These are phyloP conservation scores for Alfaro cultratus DNA, from an alignment of 2,797 vertebrate genomes.

Conservation along the genomic window DNA sequence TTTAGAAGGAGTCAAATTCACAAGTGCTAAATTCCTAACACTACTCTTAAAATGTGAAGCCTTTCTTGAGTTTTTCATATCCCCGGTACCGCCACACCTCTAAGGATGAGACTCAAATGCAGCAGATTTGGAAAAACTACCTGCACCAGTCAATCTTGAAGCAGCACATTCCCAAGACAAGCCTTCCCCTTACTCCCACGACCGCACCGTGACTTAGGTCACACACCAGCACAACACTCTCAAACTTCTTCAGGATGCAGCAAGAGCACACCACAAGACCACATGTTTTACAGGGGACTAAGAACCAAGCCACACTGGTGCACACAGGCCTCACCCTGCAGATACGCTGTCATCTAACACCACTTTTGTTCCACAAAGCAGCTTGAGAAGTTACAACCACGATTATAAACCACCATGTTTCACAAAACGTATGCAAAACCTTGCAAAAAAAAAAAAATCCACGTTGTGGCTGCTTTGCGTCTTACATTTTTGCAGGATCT, in stretches of 20 bases:
- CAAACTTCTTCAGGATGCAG: background rate
- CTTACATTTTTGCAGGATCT: background rate
- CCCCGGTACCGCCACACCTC: background rate
- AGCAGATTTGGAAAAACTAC: background rate
- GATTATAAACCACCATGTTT: background rate
- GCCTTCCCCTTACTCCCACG: background rate
- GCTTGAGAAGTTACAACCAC: background rate
- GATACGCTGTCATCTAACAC: background rate
- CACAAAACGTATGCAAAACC: background rate
- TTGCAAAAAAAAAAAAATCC: background rate
- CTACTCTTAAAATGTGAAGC: background rate
- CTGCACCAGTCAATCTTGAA: background rate
- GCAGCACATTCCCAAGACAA: background rate
- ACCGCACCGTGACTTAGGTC: background rate
- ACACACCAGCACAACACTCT: background rate
- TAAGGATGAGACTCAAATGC: background rate
- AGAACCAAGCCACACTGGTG: background rate
- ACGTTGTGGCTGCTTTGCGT: background rate
- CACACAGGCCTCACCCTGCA: background rate
- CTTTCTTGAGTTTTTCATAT: background rate
- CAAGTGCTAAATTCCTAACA: background rate
- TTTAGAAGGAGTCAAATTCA: background rate
- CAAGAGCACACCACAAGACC: background rate
- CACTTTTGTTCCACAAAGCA: background rate
- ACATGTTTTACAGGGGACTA: background rate